Evolutionary conservation across 2,113 vertebrate genomes (phyloP).

Genomic region (Cervus canadensis): DNA sequence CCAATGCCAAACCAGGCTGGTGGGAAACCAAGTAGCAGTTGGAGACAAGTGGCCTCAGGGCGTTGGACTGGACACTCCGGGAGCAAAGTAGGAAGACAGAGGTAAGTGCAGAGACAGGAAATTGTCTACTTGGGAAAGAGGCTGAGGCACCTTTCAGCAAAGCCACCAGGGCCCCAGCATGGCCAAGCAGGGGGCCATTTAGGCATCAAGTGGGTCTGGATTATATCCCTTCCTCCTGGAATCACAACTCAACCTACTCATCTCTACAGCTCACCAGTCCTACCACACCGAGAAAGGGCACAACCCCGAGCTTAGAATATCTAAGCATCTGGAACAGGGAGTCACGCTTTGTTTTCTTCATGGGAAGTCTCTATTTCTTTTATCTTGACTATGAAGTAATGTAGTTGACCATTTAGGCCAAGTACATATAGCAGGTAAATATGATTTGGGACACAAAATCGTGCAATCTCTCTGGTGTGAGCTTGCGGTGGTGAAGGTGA

Average conservation of each 20-base stretch:
- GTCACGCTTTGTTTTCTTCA: neutral
- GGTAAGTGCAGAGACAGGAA: neutral
- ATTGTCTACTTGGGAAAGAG: neutral
- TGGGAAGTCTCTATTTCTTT: neutral
- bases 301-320: neutral
- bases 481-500: too few species aligned
- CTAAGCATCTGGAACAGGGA: neutral
- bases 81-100: neutral
- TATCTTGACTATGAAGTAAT: neutral
- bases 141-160: neutral
- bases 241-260: neutral
- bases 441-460: neutral
- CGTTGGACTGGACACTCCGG: neutral
- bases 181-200: neutral
- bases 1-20: neutral
- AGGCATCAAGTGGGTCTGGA: neutral
- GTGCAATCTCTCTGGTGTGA: accelerated
- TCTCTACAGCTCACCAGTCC: neutral
- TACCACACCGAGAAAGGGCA: neutral
- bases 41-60: neutral
- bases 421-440: neutral
- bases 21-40: neutral
- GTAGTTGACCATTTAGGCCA: neutral
- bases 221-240: neutral
- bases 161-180: neutral